Evolutionary conservation across 2,797 vertebrate genomes (phyloP).

Genomic region (Gymnopithys bicolor): DNA sequence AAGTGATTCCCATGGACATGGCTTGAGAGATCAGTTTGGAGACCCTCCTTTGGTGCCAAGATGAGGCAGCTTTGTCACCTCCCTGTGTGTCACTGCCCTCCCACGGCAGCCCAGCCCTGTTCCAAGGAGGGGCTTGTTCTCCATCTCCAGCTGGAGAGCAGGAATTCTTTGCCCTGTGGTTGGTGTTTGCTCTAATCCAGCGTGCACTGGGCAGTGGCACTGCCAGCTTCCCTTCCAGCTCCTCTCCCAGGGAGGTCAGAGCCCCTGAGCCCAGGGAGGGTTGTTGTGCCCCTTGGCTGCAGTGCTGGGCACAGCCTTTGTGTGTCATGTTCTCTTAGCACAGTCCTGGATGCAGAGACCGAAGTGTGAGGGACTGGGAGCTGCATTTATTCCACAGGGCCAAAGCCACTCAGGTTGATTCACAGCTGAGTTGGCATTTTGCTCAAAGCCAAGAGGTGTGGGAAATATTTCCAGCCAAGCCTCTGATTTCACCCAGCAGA

Average conservation of each 20-base stretch:
- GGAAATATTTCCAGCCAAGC: background rate
- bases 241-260: background rate
- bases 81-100: background rate
- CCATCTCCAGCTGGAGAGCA: background rate
- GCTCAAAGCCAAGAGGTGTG: background rate
- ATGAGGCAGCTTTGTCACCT: background rate
- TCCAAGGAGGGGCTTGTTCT: background rate
- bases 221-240: background rate
- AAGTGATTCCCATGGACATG: accelerated
- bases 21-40: background rate
- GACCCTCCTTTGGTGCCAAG: background rate
- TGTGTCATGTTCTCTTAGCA: background rate
- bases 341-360: background rate
- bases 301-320: background rate
- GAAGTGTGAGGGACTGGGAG: background rate
- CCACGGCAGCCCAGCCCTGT: background rate
- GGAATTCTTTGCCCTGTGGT: background rate
- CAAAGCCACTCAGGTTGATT: background rate
- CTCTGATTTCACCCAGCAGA: background rate
- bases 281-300: background rate
- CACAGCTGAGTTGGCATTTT: background rate
- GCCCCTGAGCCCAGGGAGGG: background rate
- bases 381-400: background rate
- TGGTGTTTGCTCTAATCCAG: background rate
- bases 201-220: background rate